These are phyloP conservation scores for Cybosia mesomella DNA, from an alignment of 2,888 invertebrate genomes.

Conservation along the genomic window DNA sequence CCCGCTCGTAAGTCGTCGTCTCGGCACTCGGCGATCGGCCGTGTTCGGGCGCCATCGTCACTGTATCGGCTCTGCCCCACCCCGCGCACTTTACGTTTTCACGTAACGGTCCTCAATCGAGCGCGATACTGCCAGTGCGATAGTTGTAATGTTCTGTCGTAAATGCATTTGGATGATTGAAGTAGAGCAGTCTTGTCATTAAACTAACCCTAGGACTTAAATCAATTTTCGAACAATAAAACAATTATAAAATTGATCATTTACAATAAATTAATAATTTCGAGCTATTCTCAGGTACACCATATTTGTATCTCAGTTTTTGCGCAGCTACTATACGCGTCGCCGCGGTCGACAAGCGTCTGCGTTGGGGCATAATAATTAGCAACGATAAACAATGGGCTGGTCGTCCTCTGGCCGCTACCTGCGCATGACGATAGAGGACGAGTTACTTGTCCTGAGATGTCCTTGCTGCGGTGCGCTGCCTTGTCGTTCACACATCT, in stretches of 20 bases:
- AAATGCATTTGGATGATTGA: slow-evolving; percentile 68
- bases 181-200: slow-evolving; percentile 51
- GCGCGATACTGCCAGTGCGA: slow-evolving; percentile 83
- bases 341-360: slow-evolving; percentile 73
- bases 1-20: slow-evolving; percentile 81
- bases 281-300: slow-evolving; percentile 67
- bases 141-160: slow-evolving; percentile 75
- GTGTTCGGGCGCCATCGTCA: slow-evolving; percentile 82
- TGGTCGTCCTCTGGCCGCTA: slow-evolving; percentile 83
- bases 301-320: slow-evolving; percentile 67
- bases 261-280: slow-evolving; percentile 48
- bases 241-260: slow-evolving; percentile 17
- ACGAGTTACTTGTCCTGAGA: slow-evolving; percentile 78
- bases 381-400: slow-evolving; percentile 85
- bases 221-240: slow-evolving; percentile 11
- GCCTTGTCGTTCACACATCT: slow-evolving; percentile 55
- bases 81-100: slow-evolving; percentile 83
- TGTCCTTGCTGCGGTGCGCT: slow-evolving; percentile 74
- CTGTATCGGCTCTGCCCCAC: slow-evolving; percentile 79
- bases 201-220: slow-evolving; percentile 17
- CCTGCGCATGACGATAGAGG: slow-evolving; percentile 84
- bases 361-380: slow-evolving; percentile 84
- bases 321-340: slow-evolving; percentile 63
- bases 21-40: slow-evolving; percentile 81
- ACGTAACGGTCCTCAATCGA: slow-evolving; percentile 87